phyloP scores from a whole-genome alignment of 2,113 vertebrate species.

The Rhizomys pruinosus region DNA sequence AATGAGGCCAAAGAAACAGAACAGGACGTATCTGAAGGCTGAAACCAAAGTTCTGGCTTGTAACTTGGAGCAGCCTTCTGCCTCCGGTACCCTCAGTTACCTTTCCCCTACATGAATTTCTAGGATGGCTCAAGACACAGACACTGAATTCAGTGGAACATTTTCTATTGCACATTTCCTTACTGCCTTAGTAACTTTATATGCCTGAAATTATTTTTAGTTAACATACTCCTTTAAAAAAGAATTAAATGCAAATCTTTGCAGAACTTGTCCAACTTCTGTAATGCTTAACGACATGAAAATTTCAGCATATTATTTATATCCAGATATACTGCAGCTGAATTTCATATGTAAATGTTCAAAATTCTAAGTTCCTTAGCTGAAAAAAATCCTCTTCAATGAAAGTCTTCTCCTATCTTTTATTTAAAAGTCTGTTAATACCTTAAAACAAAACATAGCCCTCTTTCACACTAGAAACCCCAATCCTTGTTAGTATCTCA shows the following conservation, averaged over 20 bases:
- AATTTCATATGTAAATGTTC: constrained; percentile 70
- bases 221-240: constrained; percentile 60
- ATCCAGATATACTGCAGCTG: constrained; percentile 68
- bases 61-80: neutral
- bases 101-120: constrained; percentile 37
- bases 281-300: constrained; percentile 73
- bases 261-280: constrained; percentile 67
- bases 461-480: neutral
- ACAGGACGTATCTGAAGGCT: neutral
- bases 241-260: constrained; percentile 79
- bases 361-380: constrained; percentile 66
- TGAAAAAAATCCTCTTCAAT: constrained; percentile 8
- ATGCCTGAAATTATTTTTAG: constrained; percentile 75
- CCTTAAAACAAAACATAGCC: neutral
- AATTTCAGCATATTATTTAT: constrained; percentile 77
- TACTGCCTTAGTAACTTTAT: constrained; percentile 57
- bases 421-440: constrained; percentile 46
- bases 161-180: constrained; percentile 63
- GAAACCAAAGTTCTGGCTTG: neutral
- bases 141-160: constrained; percentile 38
- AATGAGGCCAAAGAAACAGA: neutral
- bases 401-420: constrained; percentile 14
- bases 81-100: neutral
- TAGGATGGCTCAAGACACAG: neutral
- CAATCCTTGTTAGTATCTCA: neutral